Percentiles rank a stretch among this genome's conserved stretches.
phyloP scores from a whole-genome alignment of 2,113 vertebrate species.

The Melanerpes formicivorus region DNA sequence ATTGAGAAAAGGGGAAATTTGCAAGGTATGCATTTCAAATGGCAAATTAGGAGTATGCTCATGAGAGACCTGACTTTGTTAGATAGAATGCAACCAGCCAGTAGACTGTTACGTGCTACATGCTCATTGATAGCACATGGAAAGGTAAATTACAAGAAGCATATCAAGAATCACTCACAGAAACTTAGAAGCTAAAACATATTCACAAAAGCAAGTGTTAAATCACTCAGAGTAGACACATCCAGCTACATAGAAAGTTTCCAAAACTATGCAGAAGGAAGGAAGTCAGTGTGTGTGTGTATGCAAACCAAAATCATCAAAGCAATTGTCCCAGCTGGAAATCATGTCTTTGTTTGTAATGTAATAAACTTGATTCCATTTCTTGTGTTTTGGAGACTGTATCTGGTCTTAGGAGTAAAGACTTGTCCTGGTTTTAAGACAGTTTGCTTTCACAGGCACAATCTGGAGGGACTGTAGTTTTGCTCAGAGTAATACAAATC shows the following conservation, averaged over 20 bases:
- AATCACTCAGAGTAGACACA: not conserved
- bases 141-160: not conserved
- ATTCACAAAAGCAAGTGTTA: not conserved
- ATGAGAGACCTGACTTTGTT: not conserved
- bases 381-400: not conserved
- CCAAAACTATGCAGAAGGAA: not conserved
- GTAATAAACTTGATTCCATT: not conserved
- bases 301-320: not conserved
- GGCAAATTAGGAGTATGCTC: not conserved
- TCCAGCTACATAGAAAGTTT: not conserved
- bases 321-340: not conserved
- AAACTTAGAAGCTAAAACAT: not conserved
- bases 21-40: not conserved
- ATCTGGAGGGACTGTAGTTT: no score
- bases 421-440: no score
- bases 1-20: not conserved
- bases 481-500: no score
- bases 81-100: not conserved
- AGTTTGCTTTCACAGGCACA: no score
- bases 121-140: not conserved
- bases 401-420: not conserved
- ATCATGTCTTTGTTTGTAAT: not conserved
- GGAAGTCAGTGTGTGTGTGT: fast-evolving
- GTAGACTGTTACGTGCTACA: not conserved
- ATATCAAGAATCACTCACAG: not conserved